phyloP scores from a whole-genome alignment of 2,888 invertebrate species.

The Pollenia angustigena region DNA sequence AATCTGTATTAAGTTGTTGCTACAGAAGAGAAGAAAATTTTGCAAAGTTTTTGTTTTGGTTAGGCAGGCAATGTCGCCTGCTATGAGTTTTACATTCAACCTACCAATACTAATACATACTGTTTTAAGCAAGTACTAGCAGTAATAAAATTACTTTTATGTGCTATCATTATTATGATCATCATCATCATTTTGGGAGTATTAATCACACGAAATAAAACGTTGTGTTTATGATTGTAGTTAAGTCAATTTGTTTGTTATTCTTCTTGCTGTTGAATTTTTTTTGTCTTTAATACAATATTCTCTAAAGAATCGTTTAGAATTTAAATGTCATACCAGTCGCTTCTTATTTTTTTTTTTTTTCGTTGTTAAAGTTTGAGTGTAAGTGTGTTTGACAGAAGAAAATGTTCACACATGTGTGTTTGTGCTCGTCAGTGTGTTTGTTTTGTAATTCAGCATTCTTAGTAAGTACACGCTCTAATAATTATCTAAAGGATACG shows the following conservation, averaged over 20 bases:
- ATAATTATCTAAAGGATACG: slow-evolving; percentile 58
- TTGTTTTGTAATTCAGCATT: slow-evolving; percentile 38
- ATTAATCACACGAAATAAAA: slow-evolving; percentile 54
- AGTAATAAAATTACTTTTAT: neutral
- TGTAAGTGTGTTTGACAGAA: too few species aligned
- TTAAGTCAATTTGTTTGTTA: slow-evolving; percentile 9
- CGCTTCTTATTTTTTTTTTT: neutral
- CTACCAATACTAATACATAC: neutral
- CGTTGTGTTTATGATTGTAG: neutral
- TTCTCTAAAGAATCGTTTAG: slow-evolving; percentile 53
- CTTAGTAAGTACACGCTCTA: slow-evolving; percentile 54
- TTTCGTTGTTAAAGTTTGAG: neutral
- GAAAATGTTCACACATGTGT: too few species aligned
- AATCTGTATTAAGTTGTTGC: slow-evolving; percentile 27
- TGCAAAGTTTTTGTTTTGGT: neutral
- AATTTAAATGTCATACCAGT: slow-evolving; percentile 59
- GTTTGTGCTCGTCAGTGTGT: too few species aligned
- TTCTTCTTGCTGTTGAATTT: too few species aligned
- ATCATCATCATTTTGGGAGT: slow-evolving; percentile 33
- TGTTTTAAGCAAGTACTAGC: neutral
- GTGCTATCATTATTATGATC: neutral
- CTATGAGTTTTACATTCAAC: slow-evolving; percentile 17
- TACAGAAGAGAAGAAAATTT: slow-evolving; percentile 3
- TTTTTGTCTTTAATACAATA: slow-evolving; percentile 28
- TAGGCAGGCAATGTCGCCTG: slow-evolving; percentile 35